Conservation (phyloP, 2,113 vertebrate genomes). For the Bothrops jararaca region DNA sequence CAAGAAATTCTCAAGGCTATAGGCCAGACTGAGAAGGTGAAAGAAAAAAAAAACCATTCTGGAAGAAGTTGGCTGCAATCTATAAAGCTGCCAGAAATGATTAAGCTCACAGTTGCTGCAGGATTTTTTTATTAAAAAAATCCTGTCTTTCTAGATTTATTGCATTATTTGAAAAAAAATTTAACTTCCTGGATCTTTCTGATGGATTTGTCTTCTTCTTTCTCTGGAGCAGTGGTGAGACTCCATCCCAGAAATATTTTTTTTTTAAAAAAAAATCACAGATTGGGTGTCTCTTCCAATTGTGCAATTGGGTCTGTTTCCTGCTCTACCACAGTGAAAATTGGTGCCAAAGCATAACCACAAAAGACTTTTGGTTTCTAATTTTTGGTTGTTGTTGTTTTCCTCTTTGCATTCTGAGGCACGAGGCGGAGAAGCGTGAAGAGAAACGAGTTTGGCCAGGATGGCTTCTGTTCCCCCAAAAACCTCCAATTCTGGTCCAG, state of each 20-base stretch:
- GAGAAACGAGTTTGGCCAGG: not conserved
- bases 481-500: not conserved
- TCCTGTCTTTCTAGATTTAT: not conserved
- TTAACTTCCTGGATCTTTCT: not conserved
- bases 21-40: not conserved
- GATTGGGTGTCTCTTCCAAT: not conserved
- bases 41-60: not conserved
- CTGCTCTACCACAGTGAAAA: not conserved
- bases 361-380: not conserved
- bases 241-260: not conserved
- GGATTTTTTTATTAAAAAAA: not conserved
- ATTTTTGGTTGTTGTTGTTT: not conserved
- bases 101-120: not conserved
- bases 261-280: not conserved
- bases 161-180: not conserved
- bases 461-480: too few species aligned
- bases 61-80: not conserved
- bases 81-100: not conserved
- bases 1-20: not conserved
- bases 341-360: not conserved
- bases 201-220: not conserved
- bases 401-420: not conserved
- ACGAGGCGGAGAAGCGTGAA: not conserved
- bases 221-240: not conserved
- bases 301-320: not conserved